phyloP scores from a whole-genome alignment of 2,113 vertebrate genomes.

The Alexandromys fortis region DNA sequence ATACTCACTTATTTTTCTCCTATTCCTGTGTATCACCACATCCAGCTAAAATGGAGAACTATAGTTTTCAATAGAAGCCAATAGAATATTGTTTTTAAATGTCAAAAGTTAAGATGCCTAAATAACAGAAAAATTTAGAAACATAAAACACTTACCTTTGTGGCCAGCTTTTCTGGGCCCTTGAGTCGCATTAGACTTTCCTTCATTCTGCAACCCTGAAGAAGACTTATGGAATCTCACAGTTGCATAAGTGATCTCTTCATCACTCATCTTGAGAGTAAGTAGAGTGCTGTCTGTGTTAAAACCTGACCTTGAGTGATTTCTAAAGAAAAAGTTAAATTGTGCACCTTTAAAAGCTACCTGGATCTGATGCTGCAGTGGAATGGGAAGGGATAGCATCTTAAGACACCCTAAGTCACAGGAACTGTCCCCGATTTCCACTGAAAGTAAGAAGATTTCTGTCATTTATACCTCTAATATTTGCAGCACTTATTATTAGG shows the following conservation, averaged over 20 bases:
- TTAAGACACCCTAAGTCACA: not conserved
- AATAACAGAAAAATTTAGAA: not conserved
- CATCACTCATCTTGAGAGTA: slow-evolving; percentile 40
- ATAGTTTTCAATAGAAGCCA: not conserved
- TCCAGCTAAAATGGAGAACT: no score
- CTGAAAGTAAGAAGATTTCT: not conserved
- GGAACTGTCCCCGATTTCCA: not conserved
- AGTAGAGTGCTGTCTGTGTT: not conserved
- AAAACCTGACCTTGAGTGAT: not conserved
- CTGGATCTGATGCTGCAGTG: not conserved
- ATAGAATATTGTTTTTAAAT: not conserved
- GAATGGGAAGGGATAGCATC: accelerated
- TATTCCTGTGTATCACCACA: no score
- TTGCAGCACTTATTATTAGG: not conserved
- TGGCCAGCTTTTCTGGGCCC: not conserved
- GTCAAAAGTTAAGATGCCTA: not conserved
- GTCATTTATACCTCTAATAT: not conserved
- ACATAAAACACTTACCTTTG: slow-evolving; percentile 21
- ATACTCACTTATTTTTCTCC: not conserved
- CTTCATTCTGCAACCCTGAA: not conserved
- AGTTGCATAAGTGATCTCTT: slow-evolving; percentile 36
- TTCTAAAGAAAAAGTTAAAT: slow-evolving; percentile 40
- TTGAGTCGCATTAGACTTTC: not conserved
- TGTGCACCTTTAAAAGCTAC: not conserved
- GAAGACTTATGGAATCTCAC: slow-evolving; percentile 27